Percentiles rank a stretch among this genome's conserved stretches.
These are phyloP conservation scores for Stratiomys singularior DNA, from an alignment of 2,888 invertebrate species.

Conservation along the genomic window DNA sequence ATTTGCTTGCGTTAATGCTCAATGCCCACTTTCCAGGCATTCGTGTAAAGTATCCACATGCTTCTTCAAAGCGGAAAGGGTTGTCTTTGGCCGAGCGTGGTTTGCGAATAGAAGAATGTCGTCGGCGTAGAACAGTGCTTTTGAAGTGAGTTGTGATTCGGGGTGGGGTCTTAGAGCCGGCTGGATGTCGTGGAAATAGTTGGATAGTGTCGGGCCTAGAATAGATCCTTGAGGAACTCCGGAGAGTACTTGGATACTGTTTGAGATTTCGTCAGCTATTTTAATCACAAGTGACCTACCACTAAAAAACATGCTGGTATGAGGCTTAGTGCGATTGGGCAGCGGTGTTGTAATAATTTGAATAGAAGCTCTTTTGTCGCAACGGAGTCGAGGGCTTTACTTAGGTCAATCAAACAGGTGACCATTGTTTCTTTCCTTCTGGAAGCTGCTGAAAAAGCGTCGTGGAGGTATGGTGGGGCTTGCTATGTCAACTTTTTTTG, in stretches of 20 bases:
- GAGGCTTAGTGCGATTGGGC: no score
- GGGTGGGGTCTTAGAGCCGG: not conserved
- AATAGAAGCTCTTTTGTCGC: not conserved
- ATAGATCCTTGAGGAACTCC: not conserved
- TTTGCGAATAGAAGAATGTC: no score
- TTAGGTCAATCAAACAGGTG: conserved; percentile 4
- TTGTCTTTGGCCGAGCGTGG: no score
- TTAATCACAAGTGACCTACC: not conserved
- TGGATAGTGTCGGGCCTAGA: conserved; percentile 13
- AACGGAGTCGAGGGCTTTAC: conserved; percentile 18
- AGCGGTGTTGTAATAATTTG: no score
- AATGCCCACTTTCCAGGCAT: no score
- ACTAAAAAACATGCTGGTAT: not conserved
- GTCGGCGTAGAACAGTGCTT: no score
- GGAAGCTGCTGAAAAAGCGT: not conserved
- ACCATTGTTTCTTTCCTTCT: not conserved
- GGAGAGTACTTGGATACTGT: not conserved
- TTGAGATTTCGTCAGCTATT: not conserved
- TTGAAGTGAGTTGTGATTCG: no score
- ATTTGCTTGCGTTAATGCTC: no score
- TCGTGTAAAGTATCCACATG: no score
- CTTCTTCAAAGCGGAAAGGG: no score
- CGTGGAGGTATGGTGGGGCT: not conserved
- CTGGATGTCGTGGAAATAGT: conserved; percentile 18
- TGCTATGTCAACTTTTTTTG: not conserved